Evolutionary conservation across 2,113 vertebrate species (phyloP).

Genomic region (Oreochromis niloticus): DNA sequence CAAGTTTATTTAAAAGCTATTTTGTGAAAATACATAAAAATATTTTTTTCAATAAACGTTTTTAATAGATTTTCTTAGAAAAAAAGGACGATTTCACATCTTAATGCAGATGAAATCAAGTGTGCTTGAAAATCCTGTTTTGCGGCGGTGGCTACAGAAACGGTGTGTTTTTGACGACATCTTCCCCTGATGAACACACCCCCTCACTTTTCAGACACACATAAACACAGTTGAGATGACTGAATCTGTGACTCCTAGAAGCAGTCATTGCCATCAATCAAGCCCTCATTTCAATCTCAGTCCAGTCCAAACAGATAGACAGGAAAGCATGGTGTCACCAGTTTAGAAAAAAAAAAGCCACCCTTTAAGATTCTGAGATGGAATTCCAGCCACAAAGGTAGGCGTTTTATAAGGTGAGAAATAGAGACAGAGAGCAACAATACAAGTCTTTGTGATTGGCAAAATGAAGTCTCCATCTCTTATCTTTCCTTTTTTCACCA

Average conservation of each 20-base stretch:
- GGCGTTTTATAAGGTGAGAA: slow-evolving; percentile 35
- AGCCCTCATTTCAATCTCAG: slow-evolving; percentile 49
- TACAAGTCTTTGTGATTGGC: slow-evolving; percentile 42
- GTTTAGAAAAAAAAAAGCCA: slow-evolving; percentile 36
- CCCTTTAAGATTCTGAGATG: slow-evolving; percentile 37
- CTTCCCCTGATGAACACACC: slow-evolving; percentile 5
- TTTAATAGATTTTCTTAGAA: slow-evolving; percentile 77
- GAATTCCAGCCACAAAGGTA: slow-evolving; percentile 35
- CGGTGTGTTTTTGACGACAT: slow-evolving; percentile 63
- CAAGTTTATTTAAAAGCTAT: slow-evolving; percentile 99
- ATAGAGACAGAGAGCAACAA: slow-evolving; percentile 45
- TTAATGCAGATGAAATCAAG: slow-evolving; percentile 92
- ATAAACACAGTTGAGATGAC: slow-evolving; percentile 40
- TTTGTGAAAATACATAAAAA: slow-evolving; percentile 99
- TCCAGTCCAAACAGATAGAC: slow-evolving; percentile 44
- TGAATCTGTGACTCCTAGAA: slow-evolving; percentile 35
- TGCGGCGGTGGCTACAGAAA: slow-evolving; percentile 86
- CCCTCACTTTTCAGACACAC: neutral
- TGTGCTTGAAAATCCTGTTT: slow-evolving; percentile 98
- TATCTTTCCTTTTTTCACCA: slow-evolving; percentile 35
- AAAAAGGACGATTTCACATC: slow-evolving; percentile 89
- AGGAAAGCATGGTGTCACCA: slow-evolving; percentile 50
- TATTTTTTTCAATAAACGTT: slow-evolving; percentile 80
- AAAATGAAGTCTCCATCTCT: slow-evolving; percentile 41
- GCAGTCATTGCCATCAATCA: slow-evolving; percentile 50